Percentiles rank a stretch among this genome's conserved stretches.
Evolutionary conservation across 2,888 invertebrate species (phyloP).

Genomic region (Podabrus alpinus): DNA sequence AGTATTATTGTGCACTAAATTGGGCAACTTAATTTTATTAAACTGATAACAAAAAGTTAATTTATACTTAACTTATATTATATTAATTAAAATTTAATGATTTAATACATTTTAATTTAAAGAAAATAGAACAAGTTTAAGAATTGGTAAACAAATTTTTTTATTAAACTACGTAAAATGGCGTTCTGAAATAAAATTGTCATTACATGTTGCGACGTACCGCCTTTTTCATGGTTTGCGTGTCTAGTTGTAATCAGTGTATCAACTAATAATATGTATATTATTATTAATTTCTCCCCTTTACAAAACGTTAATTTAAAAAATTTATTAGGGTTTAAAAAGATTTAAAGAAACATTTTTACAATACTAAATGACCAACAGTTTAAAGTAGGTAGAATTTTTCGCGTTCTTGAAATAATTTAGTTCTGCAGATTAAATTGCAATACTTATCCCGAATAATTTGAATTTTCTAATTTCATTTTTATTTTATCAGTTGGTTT

Average conservation of each 20-base stretch:
- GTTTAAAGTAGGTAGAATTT: too few species aligned
- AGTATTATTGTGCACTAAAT: background rate
- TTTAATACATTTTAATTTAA: background rate
- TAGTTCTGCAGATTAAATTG: too few species aligned
- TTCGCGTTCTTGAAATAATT: too few species aligned
- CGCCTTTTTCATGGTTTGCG: conserved; percentile 7
- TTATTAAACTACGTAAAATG: conserved; percentile 3
- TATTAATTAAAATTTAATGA: too few species aligned
- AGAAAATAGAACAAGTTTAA: background rate
- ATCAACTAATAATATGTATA: background rate
- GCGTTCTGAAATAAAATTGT: background rate
- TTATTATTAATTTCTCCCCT: background rate
- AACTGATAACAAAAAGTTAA: too few species aligned
- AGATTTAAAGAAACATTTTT: background rate
- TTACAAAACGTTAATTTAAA: conserved; percentile 3
- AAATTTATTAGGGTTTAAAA: background rate
- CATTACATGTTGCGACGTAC: conserved; percentile 6
- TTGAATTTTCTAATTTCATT: background rate
- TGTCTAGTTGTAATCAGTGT: background rate
- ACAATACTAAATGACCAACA: background rate
- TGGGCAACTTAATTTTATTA: background rate
- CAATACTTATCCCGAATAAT: too few species aligned
- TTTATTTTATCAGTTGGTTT: too few species aligned
- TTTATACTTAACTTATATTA: too few species aligned
- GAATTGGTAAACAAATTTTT: background rate